These are phyloP conservation scores for Tragelaphus strepsiceros DNA, from an alignment of 2,113 vertebrate species.

Conservation along the genomic window DNA sequence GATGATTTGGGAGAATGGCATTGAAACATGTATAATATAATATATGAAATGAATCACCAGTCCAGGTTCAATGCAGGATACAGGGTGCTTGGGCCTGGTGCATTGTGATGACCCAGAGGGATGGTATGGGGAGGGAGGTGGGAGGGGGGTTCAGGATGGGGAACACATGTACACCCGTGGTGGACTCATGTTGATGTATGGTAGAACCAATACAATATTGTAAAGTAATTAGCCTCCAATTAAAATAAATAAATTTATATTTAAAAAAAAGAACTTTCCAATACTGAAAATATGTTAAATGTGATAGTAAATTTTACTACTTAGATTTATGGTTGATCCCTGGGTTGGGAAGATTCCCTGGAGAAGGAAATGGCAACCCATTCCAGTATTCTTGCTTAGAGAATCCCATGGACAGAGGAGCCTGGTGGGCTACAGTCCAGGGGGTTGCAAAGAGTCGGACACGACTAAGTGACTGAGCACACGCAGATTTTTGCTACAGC, in stretches of 20 bases:
- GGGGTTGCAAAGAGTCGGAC: neutral
- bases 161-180: too few relatives aligned
- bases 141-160: too few relatives aligned
- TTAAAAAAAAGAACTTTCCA: neutral
- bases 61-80: too few relatives aligned
- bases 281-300: neutral
- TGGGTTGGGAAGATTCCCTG: neutral
- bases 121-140: too few relatives aligned
- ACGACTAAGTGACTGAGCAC: neutral
- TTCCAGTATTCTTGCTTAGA: neutral
- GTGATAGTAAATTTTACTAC: neutral
- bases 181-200: too few relatives aligned
- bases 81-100: too few relatives aligned
- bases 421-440: neutral
- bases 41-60: fast-evolving
- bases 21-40: too few relatives aligned
- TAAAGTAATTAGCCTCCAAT: too few relatives aligned
- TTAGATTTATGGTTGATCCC: neutral
- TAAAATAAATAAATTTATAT: too few relatives aligned
- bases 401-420: neutral
- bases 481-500: neutral
- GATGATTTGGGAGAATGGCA: too few relatives aligned
- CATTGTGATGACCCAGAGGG: too few relatives aligned
- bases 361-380: neutral
- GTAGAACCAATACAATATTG: too few relatives aligned